These are phyloP conservation scores for Stichodactyla mertensii DNA, from an alignment of 64 coral and sea anemone species.

Conservation along the genomic window DNA sequence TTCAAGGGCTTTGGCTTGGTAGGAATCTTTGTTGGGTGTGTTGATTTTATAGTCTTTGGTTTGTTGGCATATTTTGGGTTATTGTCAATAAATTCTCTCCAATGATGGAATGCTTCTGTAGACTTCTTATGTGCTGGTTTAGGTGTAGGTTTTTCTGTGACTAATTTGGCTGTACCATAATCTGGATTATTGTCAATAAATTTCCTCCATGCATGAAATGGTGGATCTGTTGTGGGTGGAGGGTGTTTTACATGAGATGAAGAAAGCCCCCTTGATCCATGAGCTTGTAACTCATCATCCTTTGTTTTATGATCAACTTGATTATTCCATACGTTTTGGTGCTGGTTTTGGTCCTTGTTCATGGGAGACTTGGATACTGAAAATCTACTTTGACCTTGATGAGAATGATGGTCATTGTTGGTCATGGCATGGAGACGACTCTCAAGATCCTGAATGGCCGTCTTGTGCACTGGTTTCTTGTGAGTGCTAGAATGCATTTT, in stretches of 20 bases:
- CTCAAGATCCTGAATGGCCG: slow-evolving; percentile 10
- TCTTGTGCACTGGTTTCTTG: background rate
- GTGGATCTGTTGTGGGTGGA: slow-evolving; percentile 5
- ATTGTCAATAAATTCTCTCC: slow-evolving; percentile 77
- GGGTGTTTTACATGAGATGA: background rate
- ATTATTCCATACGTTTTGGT: background rate
- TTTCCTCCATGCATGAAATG: slow-evolving; percentile 60
- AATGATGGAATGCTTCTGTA: slow-evolving; percentile 49
- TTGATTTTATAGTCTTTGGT: background rate
- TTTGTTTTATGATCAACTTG: background rate
- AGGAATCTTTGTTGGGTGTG: background rate
- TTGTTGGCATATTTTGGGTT: slow-evolving; percentile 58
- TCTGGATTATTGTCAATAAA: slow-evolving; percentile 88
- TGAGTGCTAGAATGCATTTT: background rate
- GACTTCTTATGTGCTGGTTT: slow-evolving; percentile 9
- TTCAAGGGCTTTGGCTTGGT: slow-evolving; percentile 6
- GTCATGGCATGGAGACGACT: background rate
- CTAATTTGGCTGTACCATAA: slow-evolving; percentile 33
- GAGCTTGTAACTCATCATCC: background rate
- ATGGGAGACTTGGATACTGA: background rate
- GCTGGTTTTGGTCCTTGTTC: background rate
- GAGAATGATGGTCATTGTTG: background rate
- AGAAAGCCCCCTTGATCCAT: background rate
- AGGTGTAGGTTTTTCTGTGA: slow-evolving; percentile 23
- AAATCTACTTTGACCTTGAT: background rate